These are phyloP conservation scores for Callospermophilus lateralis DNA, from an alignment of 2,113 vertebrate genomes.

Conservation along the genomic window DNA sequence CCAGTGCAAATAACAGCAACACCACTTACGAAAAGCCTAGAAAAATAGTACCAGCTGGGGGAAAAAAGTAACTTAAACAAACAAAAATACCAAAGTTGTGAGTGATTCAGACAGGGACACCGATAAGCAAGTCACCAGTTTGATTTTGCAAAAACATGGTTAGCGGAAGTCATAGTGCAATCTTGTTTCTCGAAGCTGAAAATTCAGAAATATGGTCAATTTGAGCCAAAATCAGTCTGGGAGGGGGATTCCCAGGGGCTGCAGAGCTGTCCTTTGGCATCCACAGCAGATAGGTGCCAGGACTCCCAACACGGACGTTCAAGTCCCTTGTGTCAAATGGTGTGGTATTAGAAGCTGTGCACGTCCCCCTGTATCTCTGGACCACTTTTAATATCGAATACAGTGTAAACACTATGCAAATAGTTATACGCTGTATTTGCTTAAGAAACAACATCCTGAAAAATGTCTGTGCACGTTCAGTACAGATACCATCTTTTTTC, in stretches of 20 bases:
- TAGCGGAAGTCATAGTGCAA: neutral
- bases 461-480: neutral
- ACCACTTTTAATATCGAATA: no score
- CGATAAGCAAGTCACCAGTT: neutral
- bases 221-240: neutral
- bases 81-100: neutral
- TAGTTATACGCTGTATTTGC: neutral
- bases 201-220: neutral
- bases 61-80: neutral
- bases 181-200: conserved; percentile 35
- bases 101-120: neutral
- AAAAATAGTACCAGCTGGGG: neutral
- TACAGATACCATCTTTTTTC: neutral
- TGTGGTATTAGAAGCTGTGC: no score
- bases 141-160: neutral
- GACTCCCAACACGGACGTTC: neutral
- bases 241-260: neutral
- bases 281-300: neutral
- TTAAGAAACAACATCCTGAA: neutral
- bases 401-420: neutral
- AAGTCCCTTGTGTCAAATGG: no score
- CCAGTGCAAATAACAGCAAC: neutral
- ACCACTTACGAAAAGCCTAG: conserved; percentile 1
- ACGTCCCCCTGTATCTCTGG: neutral
- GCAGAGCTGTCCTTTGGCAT: neutral